Evolutionary conservation across 2,113 vertebrate species (phyloP), one percentile per base, ranked within the genome.

Genomic region (Dasyprocta punctata): DNA sequence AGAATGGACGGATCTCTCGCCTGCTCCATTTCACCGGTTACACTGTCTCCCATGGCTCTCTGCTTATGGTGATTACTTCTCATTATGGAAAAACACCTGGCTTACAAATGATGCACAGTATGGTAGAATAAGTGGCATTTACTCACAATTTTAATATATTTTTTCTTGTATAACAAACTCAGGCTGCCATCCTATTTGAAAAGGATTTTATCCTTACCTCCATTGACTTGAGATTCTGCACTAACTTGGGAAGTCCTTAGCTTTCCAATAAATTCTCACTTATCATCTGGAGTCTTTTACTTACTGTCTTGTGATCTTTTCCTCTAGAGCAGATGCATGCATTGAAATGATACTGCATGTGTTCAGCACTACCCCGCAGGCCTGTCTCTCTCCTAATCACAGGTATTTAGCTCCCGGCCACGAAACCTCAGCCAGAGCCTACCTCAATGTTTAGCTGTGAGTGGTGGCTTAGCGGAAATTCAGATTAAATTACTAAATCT

Each of bases 401-500:
- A 1, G 56, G 47, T 92, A 58, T 38, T 96, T 95, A 97, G 80
- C 36, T 97, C 58, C 47, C 91, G 77, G 22, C 78, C 95, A 11
- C 61, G n/a, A 92, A 91, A n/a, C 1, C 2, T 87, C 93, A 82
- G 54, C 2, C 16, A 95, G 61, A n/a, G 6, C 5, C 89, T 86
- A 38, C 75, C 56, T 89, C 10, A 85, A 71, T 69, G 91, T 94
- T 95, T 89, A 0, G 60, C 47, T 67, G 30, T 16, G 60, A 86
- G 52, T 49, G 36, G 65, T 52, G 47, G 61, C 65, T 63, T 95
- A 52, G 54, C 47, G 86, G 91, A 95, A 91, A 89, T 94, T 36
- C 65, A 82, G 33, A 97, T 91, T 44, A 95, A 97, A 24, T 96
- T 86, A 96, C 93, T 83, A 56, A 89, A 67, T 98, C 77, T 96